Conservation (phyloP, 2,888 invertebrate genomes). For the Stenchaetothrips biformis region DNA sequence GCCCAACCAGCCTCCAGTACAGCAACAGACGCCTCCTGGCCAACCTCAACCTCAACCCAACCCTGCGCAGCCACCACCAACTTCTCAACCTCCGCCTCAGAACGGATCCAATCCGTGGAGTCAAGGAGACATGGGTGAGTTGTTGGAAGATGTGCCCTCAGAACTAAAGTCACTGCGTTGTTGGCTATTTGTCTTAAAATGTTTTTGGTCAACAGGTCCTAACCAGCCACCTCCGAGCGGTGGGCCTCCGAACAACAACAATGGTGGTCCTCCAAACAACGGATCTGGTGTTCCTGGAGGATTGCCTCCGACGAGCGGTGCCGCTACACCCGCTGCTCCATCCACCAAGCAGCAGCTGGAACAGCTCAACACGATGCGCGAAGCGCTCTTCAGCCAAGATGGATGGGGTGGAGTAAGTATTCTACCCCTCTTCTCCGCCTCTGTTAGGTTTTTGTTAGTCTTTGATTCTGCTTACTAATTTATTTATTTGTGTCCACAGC, state of each 20-base stretch:
- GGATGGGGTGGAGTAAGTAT: constrained; percentile 86
- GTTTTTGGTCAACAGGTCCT: not conserved
- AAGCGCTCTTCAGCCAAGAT: constrained; percentile 84
- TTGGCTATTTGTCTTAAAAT: too few species aligned
- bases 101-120: constrained; percentile 15
- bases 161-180: too few species aligned
- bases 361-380: constrained; percentile 84
- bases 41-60: constrained; percentile 41
- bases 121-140: not conserved
- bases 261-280: constrained; percentile 13
- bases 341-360: constrained; percentile 79
- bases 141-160: too few species aligned
- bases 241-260: constrained; percentile 28
- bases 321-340: constrained; percentile 49
- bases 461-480: constrained; percentile 1
- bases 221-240: constrained; percentile 20
- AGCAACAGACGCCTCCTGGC: constrained; percentile 26
- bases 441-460: constrained; percentile 26
- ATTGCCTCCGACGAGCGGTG: constrained; percentile 37
- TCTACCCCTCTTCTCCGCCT: constrained; percentile 31
- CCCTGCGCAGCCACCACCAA: constrained; percentile 51
- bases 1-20: not conserved
- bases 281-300: constrained; percentile 27
- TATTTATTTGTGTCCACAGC: constrained; percentile 49
- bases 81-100: constrained; percentile 46